A percentile compares a stretch with the other conserved stretches of the same genome.
Conservation (phyloP, 2,888 invertebrate species). For the Meghimatium bilineatum region DNA sequence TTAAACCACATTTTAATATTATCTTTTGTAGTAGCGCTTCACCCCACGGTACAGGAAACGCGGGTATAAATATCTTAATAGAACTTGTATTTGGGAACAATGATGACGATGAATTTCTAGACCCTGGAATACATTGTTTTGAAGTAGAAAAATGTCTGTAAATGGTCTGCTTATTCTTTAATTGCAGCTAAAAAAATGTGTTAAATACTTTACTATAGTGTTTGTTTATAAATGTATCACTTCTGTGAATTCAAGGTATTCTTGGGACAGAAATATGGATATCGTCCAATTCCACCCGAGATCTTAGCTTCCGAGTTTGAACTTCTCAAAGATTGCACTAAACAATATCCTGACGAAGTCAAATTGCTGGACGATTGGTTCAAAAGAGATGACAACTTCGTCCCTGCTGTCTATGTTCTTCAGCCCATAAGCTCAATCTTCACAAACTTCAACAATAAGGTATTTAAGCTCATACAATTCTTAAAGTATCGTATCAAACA, state of each 20-base stretch:
- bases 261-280: conserved; percentile 98
- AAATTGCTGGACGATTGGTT: conserved; percentile 95
- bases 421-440: conserved; percentile 98
- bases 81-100: no score
- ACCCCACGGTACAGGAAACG: no score
- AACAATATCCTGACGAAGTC: conserved; percentile 81
- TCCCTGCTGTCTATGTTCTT: conserved; percentile 94
- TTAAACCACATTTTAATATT: no score
- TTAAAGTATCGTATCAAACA: not conserved
- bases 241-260: conserved; percentile 84
- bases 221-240: no score
- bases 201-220: no score
- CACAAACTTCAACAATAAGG: conserved; percentile 98
- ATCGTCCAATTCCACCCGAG: conserved; percentile 96
- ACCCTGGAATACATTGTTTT: no score
- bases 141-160: no score
- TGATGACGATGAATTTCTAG: no score
- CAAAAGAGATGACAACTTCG: conserved; percentile 95
- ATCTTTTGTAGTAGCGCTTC: no score
- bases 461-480: conserved; percentile 73
- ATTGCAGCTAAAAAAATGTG: no score
- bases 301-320: conserved; percentile 92
- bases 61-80: no score
- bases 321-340: conserved; percentile 88
- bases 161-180: no score